These are phyloP conservation scores for Proisotoma minuta DNA, from an alignment of 2,888 invertebrate species.

Conservation along the genomic window DNA sequence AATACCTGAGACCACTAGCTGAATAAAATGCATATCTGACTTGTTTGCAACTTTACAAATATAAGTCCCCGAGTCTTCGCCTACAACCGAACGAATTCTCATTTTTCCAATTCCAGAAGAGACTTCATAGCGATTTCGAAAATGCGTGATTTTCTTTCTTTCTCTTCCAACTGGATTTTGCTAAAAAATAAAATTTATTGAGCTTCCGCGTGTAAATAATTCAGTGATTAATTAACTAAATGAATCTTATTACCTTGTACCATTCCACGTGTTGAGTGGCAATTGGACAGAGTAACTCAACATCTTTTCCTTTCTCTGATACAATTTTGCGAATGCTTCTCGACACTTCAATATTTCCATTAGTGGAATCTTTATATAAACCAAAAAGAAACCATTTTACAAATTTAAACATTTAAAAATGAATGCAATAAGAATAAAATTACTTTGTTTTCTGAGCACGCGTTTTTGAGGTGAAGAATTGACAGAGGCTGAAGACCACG, in stretches of 20 bases:
- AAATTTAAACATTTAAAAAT: too few species aligned
- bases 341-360: too few species aligned
- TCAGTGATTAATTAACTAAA: too few species aligned
- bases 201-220: too few species aligned
- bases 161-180: constrained; percentile 15
- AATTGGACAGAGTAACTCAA: neutral
- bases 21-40: constrained; percentile 20
- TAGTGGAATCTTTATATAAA: too few species aligned
- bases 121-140: constrained; percentile 36
- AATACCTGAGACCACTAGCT: constrained; percentile 44
- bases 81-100: constrained; percentile 39
- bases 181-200: constrained; percentile 16
- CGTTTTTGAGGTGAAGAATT: too few species aligned
- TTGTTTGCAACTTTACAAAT: constrained; percentile 37
- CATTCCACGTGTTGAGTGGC: neutral
- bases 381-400: too few species aligned
- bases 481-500: too few species aligned
- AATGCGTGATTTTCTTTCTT: constrained; percentile 32
- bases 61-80: constrained; percentile 43
- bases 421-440: too few species aligned
- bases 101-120: constrained; percentile 25
- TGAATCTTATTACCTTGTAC: neutral
- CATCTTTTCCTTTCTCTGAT: neutral
- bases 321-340: neutral
- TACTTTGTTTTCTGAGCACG: too few species aligned